Conservation (phyloP, 35 echinoderm and acorn worm species). For the Anneissia japonica region DNA sequence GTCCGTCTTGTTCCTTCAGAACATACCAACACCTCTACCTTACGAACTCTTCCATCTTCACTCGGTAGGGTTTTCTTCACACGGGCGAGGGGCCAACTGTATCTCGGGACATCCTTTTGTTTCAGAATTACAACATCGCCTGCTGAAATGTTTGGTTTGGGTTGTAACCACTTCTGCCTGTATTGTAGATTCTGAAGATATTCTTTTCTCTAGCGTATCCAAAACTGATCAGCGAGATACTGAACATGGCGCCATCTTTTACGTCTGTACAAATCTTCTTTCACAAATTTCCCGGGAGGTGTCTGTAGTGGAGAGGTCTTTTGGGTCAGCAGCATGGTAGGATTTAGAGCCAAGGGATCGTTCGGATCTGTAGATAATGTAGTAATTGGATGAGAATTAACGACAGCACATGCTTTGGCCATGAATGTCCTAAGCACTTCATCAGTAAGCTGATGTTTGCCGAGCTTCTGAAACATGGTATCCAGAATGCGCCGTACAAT, state of each 20-base stretch:
- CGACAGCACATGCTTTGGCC: constrained; percentile 44
- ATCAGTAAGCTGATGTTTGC: constrained; percentile 29
- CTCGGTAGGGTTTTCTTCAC: not conserved
- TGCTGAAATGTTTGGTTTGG: not conserved
- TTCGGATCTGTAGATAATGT: constrained; percentile 28
- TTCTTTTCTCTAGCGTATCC: constrained; percentile 31
- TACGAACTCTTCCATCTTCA: not conserved
- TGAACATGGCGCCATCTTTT: constrained; percentile 35
- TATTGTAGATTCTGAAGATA: constrained; percentile 19
- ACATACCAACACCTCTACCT: not conserved
- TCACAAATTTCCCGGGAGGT: not conserved
- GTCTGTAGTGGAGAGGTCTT: constrained; percentile 11
- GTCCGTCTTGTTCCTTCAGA: not conserved
- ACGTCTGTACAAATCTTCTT: constrained; percentile 1
- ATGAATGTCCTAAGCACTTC: constrained; percentile 52
- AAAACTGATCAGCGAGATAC: constrained; percentile 34
- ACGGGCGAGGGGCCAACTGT: not conserved
- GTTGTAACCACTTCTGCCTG: constrained; percentile 22
- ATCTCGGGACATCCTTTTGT: not conserved
- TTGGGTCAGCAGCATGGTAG: constrained; percentile 22
- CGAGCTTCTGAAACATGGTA: constrained; percentile 6
- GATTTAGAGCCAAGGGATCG: constrained; percentile 8
- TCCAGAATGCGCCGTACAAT: not conserved
- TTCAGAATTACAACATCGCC: constrained; percentile 48
- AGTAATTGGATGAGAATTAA: constrained; percentile 46